Base-by-base conservation (phyloP, 92 coral and sea anemone species). In the Epizoanthus illoricatus region DNA sequence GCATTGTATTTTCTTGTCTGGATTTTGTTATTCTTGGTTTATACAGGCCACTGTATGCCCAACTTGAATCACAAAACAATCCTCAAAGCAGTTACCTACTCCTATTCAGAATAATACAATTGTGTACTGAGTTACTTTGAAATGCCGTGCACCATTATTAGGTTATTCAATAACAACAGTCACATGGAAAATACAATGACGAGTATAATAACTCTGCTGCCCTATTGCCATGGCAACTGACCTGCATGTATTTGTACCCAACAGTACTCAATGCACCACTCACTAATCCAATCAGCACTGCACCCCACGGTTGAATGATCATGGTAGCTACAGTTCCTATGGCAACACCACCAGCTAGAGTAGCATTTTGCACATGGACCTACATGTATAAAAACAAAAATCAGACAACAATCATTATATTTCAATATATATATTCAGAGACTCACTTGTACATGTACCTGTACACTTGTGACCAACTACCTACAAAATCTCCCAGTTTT, bases 291-390 rank as follows among this genome's bases (percentile, higher is more conserved):
- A 90, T 90, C 19, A 92, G 89, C 7, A 90, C 91, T 65, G 97
- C 97, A 54, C 97, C 97, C 98, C 98, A 89, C 4, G 97, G 98
- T 65, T 92, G 98, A 75, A 94, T 92, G n/a, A 94, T 94, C 98
- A 92, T 90, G 56, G 92, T 88, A 17, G 98, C 91, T 54, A 88
- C 86, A 41, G 98, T 82, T 17, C 98, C 97, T 5, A 94, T 92
- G 47, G 98, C 94, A 61, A 94, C 98, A 23, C 98, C 98, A 39
- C 98, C 98, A 54, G 98, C 93, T 41, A 94, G 71, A 33, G 97
- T 94, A 7, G 98, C 98, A 92, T 94, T 94, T 71, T 94, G 98
- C 76, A 92, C 91, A 75, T 94, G 98, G 33, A 94, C 98, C 98
- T 94, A n/a, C n/a, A n/a, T n/a, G n/a, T n/a, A 59, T 15, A 19